Conservation (phyloP, 1,140 invertebrate genomes). For the Brachionus calyciflorus region DNA sequence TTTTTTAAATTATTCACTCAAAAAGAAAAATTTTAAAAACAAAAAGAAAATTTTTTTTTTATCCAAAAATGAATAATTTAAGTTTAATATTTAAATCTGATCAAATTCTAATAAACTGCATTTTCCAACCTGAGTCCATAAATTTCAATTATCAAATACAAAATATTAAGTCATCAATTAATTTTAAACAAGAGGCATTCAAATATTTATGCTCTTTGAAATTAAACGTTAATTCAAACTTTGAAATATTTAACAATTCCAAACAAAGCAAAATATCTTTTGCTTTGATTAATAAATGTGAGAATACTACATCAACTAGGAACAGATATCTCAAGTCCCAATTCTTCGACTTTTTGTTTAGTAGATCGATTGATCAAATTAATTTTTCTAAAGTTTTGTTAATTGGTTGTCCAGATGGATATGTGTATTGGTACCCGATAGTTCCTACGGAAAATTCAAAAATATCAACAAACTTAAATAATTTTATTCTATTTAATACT, state of each 20-base stretch:
- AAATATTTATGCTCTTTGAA: background rate
- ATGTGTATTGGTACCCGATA: constrained; percentile 27
- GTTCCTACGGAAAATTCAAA: background rate
- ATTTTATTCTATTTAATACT: background rate
- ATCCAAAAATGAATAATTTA: constrained; percentile 12
- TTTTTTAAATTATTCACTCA: too few species aligned
- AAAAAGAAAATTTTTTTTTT: background rate
- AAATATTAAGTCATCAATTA: background rate
- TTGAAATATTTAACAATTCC: background rate
- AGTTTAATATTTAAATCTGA: background rate
- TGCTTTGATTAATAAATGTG: background rate
- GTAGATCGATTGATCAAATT: background rate
- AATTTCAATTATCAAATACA: background rate
- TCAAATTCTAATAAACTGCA: background rate
- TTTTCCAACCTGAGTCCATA: background rate
- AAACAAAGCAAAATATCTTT: background rate
- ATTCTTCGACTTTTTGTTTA: constrained; percentile 1
- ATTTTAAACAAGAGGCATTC: background rate
- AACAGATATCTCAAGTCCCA: background rate
- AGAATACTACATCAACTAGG: background rate
- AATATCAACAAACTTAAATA: background rate
- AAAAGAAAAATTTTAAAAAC: background rate
- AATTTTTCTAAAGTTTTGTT: background rate
- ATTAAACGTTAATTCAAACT: background rate
- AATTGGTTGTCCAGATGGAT: constrained; percentile 3